Percentiles rank a stretch among this genome's conserved stretches.
Evolutionary conservation across 2,113 vertebrate genomes (phyloP).

Genomic region (Ramphastos sulfuratus): DNA sequence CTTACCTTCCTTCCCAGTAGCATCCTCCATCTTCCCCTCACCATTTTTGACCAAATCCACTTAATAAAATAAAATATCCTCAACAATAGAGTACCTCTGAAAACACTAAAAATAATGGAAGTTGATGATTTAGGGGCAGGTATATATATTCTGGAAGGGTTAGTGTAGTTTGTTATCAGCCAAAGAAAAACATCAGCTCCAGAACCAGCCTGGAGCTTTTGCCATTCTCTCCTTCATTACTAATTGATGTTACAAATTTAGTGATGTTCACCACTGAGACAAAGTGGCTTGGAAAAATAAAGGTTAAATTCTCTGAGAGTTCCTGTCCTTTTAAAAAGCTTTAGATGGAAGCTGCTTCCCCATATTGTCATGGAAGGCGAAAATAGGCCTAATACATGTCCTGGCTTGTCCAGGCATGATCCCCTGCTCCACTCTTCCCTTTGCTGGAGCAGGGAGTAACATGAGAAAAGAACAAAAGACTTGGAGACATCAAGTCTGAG

Average conservation of each 20-base stretch:
- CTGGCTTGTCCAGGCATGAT: too few relatives aligned
- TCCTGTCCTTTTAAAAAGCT: neutral
- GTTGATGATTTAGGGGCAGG: neutral
- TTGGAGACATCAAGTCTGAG: too few relatives aligned
- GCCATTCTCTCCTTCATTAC: neutral
- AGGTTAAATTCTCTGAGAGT: neutral
- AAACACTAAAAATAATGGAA: constrained; percentile 15
- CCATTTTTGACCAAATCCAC: constrained; percentile 43
- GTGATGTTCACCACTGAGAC: neutral
- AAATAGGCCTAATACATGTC: too few relatives aligned
- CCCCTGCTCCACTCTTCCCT: too few relatives aligned
- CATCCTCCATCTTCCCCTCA: neutral
- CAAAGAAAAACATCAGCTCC: neutral
- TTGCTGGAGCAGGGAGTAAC: too few relatives aligned
- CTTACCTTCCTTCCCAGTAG: neutral
- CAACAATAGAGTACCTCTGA: constrained; percentile 26
- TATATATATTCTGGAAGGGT: neutral
- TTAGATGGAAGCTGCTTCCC: neutral
- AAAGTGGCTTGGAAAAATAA: neutral
- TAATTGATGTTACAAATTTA: neutral
- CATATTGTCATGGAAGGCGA: too few relatives aligned
- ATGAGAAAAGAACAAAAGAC: too few relatives aligned
- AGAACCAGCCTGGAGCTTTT: neutral
- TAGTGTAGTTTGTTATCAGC: neutral
- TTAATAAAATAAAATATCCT: constrained; percentile 67